Evolutionary conservation across 2,113 vertebrate species (phyloP).

Genomic region (Alethe diademata): DNA sequence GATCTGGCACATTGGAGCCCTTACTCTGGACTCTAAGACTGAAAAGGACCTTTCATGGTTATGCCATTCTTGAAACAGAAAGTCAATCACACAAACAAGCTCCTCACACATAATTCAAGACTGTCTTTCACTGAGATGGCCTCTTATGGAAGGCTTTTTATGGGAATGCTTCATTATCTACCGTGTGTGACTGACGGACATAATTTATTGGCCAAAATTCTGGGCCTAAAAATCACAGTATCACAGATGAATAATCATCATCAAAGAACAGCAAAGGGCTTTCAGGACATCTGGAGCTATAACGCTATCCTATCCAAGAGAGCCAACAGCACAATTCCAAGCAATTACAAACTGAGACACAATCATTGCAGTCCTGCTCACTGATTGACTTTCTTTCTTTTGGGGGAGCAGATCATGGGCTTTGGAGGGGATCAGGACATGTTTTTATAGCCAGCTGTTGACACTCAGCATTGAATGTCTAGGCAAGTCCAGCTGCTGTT

Average conservation of each 20-base stretch:
- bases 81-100: neutral
- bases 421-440: neutral
- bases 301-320: accelerated
- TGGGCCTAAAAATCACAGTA: neutral
- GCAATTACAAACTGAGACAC: neutral
- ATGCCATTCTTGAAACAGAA: neutral
- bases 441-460: neutral
- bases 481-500: neutral
- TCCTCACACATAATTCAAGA: neutral
- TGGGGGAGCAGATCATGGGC: neutral
- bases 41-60: neutral
- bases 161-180: neutral
- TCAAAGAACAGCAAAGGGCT: neutral
- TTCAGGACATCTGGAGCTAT: neutral
- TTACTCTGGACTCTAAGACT: neutral
- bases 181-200: neutral
- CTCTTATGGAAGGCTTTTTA: neutral
- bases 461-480: neutral
- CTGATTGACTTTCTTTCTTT: neutral
- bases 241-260: neutral
- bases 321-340: neutral
- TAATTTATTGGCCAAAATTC: neutral
- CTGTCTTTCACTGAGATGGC: neutral
- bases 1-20: neutral
- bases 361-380: neutral